A percentile compares a stretch with the other conserved stretches of the same genome.
phyloP scores from a whole-genome alignment of 2,797 vertebrate genomes.

The Pseudocheirus occidentalis region DNA sequence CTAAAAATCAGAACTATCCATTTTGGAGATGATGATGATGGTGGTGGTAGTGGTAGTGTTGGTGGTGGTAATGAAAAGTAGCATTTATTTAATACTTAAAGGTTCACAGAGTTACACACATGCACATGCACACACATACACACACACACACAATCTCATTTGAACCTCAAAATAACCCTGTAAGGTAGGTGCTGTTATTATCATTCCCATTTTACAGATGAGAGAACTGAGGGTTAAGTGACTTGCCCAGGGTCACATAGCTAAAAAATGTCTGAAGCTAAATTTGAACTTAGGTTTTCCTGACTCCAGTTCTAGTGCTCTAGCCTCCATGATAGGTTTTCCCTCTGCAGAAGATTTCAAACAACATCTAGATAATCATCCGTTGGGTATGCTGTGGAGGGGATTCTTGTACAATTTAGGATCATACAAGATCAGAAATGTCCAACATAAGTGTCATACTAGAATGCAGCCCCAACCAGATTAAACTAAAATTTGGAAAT shows the following conservation, averaged over 20 bases:
- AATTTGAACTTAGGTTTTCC: background rate
- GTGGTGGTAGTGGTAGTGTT: background rate
- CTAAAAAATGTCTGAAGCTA: background rate
- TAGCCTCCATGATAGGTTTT: background rate
- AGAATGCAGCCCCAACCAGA: background rate
- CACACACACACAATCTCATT: background rate
- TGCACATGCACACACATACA: background rate
- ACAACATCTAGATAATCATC: background rate
- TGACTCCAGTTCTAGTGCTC: no score
- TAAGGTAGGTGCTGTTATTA: background rate
- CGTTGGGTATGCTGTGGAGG: background rate
- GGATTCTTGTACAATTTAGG: background rate
- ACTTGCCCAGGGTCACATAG: background rate
- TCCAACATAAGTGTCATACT: background rate
- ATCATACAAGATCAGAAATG: background rate
- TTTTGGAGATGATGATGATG: background rate
- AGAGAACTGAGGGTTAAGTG: background rate
- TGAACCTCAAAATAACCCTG: background rate
- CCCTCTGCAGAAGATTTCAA: background rate
- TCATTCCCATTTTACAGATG: background rate
- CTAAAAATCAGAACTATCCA: background rate
- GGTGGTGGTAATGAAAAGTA: background rate
- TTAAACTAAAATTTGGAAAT: background rate
- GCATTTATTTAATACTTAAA: background rate
- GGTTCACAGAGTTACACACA: background rate